These are phyloP conservation scores for Sardinella longiceps DNA, from an alignment of 2,797 vertebrate species.

Conservation along the genomic window DNA sequence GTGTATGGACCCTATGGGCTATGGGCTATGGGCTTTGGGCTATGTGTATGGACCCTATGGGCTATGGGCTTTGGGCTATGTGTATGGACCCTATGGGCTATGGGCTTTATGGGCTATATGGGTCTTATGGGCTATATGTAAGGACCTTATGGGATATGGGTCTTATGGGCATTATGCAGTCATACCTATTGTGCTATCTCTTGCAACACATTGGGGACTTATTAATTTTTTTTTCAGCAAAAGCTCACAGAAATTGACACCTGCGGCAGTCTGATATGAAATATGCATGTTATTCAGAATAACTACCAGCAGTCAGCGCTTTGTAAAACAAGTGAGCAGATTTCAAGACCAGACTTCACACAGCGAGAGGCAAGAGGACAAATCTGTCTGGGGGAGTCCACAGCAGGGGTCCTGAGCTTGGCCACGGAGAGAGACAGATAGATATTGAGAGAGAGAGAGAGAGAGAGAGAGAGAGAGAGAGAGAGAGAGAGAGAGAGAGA, in stretches of 20 bases:
- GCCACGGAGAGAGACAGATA: not conserved
- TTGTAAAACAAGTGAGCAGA: conserved; percentile 21
- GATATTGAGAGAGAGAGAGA: not conserved
- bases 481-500: not conserved
- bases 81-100: too few relatives aligned
- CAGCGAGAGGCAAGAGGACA: conserved; percentile 15
- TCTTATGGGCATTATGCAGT: not conserved
- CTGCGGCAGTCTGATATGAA: not conserved
- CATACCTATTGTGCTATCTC: not conserved
- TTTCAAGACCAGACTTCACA: conserved; percentile 16
- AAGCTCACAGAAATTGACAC: conserved; percentile 13
- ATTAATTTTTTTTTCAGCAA: not conserved
- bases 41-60: too few relatives aligned
- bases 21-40: too few relatives aligned
- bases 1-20: too few relatives aligned
- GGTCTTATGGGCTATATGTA: too few relatives aligned
- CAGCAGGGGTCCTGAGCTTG: not conserved
- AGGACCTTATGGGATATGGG: too few relatives aligned
- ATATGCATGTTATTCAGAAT: not conserved
- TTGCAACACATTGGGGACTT: not conserved
- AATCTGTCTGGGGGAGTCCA: conserved; percentile 1
- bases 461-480: not conserved
- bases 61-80: too few relatives aligned
- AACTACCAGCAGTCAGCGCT: not conserved
- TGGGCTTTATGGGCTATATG: too few relatives aligned